A percentile compares a stretch with the other conserved stretches of the same genome.
Evolutionary conservation across 2,113 vertebrate species (phyloP).

Genomic region (Phalacrocorax pelagicus): DNA sequence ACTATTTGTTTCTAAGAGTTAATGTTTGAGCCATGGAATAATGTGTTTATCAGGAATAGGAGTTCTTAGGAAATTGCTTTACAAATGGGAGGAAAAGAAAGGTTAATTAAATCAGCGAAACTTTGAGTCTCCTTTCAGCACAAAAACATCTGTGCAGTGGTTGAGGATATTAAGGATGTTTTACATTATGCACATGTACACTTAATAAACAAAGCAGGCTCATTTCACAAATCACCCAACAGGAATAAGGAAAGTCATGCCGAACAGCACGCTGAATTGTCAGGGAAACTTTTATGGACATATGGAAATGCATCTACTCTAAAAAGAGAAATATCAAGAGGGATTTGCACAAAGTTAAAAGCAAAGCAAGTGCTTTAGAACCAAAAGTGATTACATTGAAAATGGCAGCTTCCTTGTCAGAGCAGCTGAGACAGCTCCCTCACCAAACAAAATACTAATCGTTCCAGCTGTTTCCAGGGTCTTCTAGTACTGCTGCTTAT

Average conservation of each 20-base stretch:
- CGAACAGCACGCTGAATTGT: not conserved
- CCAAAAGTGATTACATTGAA: constrained; percentile 33
- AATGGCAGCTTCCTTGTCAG: constrained; percentile 43
- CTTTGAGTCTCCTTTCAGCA: not conserved
- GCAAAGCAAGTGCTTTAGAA: constrained; percentile 42
- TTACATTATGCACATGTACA: not conserved
- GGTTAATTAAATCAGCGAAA: not conserved
- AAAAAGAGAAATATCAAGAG: constrained; percentile 48
- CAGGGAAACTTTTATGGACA: constrained; percentile 46
- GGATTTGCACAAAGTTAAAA: constrained; percentile 60
- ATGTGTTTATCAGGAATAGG: not conserved
- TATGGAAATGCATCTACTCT: constrained; percentile 45
- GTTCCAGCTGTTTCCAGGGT: constrained; percentile 22
- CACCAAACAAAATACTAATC: not conserved
- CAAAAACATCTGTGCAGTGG: constrained; percentile 13
- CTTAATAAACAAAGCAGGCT: constrained; percentile 32
- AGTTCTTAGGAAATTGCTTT: not conserved
- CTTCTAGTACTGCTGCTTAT: not conserved
- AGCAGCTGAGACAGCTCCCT: not conserved
- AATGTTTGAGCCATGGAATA: not conserved
- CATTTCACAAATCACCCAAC: not conserved
- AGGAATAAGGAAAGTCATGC: not conserved
- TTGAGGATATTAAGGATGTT: not conserved
- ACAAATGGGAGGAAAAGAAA: not conserved
- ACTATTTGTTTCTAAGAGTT: not conserved